phyloP scores from a whole-genome alignment of 2,888 invertebrate species.

The Arenicola marina region DNA sequence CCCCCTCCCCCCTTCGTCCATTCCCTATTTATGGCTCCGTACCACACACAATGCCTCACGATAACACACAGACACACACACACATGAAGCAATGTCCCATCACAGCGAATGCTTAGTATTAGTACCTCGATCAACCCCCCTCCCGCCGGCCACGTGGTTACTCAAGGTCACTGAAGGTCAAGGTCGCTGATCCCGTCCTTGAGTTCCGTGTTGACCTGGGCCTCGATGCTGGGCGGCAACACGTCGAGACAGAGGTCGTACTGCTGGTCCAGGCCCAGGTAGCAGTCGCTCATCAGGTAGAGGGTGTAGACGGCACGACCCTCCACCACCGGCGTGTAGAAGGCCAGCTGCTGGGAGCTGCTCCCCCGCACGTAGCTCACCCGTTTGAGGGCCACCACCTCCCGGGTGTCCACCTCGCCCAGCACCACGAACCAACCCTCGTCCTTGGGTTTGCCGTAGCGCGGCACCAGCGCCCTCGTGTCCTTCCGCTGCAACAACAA shows the following conservation, averaged over 20 bases:
- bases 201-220: conserved; percentile 54
- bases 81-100: no score
- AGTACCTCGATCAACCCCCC: no score
- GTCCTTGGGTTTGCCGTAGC: conserved; percentile 90
- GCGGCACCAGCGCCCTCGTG: conserved; percentile 75
- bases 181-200: conserved; percentile 38
- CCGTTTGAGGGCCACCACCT: conserved; percentile 82
- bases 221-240: conserved; percentile 44
- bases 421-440: conserved; percentile 94
- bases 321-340: conserved; percentile 67
- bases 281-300: conserved; percentile 88
- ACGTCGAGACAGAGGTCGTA: conserved; percentile 66
- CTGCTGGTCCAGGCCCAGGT: conserved; percentile 92
- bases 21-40: no score
- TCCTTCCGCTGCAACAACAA: conserved; percentile 38
- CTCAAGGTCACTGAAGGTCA: conserved; percentile 35
- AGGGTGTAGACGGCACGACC: conserved; percentile 74
- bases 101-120: no score
- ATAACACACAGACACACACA: no score
- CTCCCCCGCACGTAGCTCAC: conserved; percentile 59
- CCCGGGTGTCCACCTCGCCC: conserved; percentile 73
- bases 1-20: no score
- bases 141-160: no score
- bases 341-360: conserved; percentile 63
- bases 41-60: no score